Conservation (phyloP, 2,113 vertebrate species). For the Toxotes chatareus region DNA sequence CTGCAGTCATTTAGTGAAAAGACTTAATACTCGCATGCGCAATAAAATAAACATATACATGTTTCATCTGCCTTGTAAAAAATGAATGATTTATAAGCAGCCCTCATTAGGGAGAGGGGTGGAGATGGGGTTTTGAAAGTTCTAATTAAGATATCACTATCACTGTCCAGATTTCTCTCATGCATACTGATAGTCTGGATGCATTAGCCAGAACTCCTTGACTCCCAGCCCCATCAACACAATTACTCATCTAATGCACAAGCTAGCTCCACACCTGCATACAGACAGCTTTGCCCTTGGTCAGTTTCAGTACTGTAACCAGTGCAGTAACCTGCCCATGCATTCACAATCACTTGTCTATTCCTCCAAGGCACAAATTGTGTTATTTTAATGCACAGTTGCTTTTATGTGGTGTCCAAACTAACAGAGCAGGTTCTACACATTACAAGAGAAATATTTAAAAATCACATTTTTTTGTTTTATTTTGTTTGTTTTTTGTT, state of each 20-base stretch:
- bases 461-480: not conserved
- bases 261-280: slow-evolving; percentile 1
- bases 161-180: slow-evolving; percentile 12
- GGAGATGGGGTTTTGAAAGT: slow-evolving; percentile 21
- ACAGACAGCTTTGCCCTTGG: not conserved
- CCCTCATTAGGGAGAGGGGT: slow-evolving; percentile 26
- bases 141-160: slow-evolving; percentile 55
- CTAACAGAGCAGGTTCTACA: not conserved
- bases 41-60: slow-evolving; percentile 41
- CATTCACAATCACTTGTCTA: not conserved
- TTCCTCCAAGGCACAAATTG: not conserved
- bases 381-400: not conserved
- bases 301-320: not conserved
- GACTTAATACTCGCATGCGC: not conserved
- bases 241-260: slow-evolving; percentile 14
- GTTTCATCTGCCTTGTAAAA: slow-evolving; percentile 36
- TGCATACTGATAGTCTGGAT: slow-evolving; percentile 16
- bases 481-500: no score
- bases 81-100: slow-evolving; percentile 56
- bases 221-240: slow-evolving; percentile 14
- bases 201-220: slow-evolving; percentile 24
- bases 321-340: no score
- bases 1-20: slow-evolving; percentile 28
- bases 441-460: not conserved
- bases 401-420: not conserved